phyloP scores from a whole-genome alignment of 2,113 vertebrate genomes.

The Grus americana region DNA sequence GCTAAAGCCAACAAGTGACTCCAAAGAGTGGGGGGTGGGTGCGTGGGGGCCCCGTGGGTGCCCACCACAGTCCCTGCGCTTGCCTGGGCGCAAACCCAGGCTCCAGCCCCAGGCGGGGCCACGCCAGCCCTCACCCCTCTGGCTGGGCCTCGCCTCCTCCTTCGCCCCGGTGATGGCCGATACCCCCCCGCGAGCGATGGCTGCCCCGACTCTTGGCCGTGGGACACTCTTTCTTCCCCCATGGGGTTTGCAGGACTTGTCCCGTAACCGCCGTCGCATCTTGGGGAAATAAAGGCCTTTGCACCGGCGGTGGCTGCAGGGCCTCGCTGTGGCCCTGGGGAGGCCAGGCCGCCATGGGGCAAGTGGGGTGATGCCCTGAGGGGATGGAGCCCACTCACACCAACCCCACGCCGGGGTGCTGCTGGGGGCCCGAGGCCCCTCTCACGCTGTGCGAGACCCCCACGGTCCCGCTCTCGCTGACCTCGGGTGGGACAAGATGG shows the following conservation, averaged over 20 bases:
- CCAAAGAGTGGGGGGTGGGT: accelerated
- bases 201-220: accelerated
- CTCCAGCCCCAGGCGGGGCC: not conserved
- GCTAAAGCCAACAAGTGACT: accelerated
- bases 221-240: not conserved
- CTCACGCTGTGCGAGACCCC: no score
- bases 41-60: accelerated
- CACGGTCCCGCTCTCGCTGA: not conserved
- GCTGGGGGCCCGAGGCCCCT: not conserved
- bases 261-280: accelerated
- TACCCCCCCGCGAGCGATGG: accelerated
- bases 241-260: accelerated
- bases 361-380: not conserved
- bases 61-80: accelerated
- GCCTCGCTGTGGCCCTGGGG: accelerated
- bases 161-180: accelerated
- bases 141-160: not conserved
- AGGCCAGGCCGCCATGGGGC: not conserved
- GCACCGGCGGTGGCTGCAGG: no score
- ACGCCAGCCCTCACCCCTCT: not conserved
- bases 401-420: not conserved
- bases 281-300: not conserved
- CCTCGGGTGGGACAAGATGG: not conserved
- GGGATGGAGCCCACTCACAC: not conserved
- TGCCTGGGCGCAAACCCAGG: accelerated